phyloP scores from a whole-genome alignment of 2,113 vertebrate species.

The Toxotes jaculatrix region DNA sequence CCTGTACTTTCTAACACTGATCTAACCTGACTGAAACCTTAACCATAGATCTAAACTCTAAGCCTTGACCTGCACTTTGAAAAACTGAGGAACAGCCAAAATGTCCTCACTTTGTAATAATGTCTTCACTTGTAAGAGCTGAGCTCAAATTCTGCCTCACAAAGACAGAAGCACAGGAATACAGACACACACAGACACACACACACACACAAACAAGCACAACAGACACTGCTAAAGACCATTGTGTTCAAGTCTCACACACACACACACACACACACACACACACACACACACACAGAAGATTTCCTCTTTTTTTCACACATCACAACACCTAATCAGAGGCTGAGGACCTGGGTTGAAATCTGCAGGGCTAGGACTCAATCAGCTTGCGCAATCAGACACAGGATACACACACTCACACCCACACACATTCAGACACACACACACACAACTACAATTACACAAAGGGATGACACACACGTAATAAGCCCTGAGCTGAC shows the following conservation, averaged over 20 bases:
- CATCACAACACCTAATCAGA: conserved; percentile 78
- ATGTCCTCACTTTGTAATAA: neutral
- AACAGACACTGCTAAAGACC: conserved; percentile 13
- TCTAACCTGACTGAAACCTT: neutral
- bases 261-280: neutral
- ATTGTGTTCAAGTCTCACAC: conserved; percentile 7
- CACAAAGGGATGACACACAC: conserved; percentile 51
- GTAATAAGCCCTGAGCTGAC: conserved; percentile 71
- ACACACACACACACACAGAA: neutral
- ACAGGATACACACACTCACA: conserved; percentile 58
- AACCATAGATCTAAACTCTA: neutral
- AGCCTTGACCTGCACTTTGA: neutral
- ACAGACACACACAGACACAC: conserved; percentile 17
- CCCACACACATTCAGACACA: conserved; percentile 21
- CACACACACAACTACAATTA: conserved; percentile 49
- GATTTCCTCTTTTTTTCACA: conserved; percentile 49
- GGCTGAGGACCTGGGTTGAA: conserved; percentile 72
- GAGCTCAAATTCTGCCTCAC: neutral
- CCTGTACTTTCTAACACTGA: conserved; percentile 11
- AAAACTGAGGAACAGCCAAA: neutral
- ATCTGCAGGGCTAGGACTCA: conserved; percentile 72
- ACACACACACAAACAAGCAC: conserved; percentile 19
- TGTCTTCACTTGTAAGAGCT: neutral
- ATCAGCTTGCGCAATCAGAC: conserved; percentile 79
- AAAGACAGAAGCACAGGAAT: neutral